Base-by-base conservation (phyloP, 2,113 vertebrate genomes). In the Toxostoma redivivum region DNA sequence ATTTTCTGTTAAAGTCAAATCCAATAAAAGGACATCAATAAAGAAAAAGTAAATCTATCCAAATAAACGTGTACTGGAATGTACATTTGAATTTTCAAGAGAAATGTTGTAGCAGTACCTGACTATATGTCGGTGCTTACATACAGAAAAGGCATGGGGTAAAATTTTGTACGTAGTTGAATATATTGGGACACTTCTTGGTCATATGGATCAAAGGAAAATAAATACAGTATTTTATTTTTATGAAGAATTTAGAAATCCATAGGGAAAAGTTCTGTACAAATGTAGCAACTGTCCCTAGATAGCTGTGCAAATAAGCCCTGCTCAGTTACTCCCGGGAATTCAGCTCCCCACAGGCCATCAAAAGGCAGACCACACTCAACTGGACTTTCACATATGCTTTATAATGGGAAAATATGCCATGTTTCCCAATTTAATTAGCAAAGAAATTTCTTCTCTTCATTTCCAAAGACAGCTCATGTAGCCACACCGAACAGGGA, bases 381-480 rank as follows among this genome's bases (percentile, higher is more conserved):
- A 11, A 96, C 77, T 90, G 72, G 35, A 94, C 77, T 91, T 96
- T 95, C 95, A 92, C 96, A 98, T 98, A 73, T 7, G 20, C 92
- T 95, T 97, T 93, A 96, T 91, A 97, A 97, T 93, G 30, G 54
- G 96, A 97, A 98, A 97, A 97, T 96, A 89, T 97, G 87, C 96
- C 74, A 96, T 66, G 74, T 84, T 98, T 98, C 91, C 95, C 97
- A 97, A 97, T 95, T 97, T 97, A 97, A 98, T 98, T 97, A 98
- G 93, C 76, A 93, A 96, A 98, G 93, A 97, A 91, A n/a, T 73
- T 70, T 4, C 65, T 95, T 80, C 88, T 74, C 51, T 85, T 81
- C 14, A 1, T 76, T 97, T 98, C 96, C 93, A 97, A 97, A 97
- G 97, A 97, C 96, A 97, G 91, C 86, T 92, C 91, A 81, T 97